Evolutionary conservation across 2,797 vertebrate species (phyloP).

Genomic region (Eidolon dupreanum): DNA sequence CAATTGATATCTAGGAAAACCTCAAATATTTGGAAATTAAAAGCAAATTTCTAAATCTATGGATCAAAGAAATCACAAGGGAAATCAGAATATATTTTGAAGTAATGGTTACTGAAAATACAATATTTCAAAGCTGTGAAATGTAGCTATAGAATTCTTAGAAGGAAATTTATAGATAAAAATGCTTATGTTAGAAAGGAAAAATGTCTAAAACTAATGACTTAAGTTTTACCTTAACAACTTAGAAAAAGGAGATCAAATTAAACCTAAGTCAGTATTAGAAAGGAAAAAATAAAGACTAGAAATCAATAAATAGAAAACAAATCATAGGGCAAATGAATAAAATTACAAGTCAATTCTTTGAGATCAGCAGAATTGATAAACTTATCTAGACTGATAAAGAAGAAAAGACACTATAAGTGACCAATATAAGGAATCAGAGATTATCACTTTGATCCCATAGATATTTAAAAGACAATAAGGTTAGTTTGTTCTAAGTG

Average conservation of each 20-base stretch:
- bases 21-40: conserved; percentile 38
- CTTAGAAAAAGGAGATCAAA: neutral
- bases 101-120: neutral
- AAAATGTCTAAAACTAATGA: neutral
- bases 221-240: neutral
- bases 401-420: neutral
- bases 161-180: neutral
- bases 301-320: conserved; percentile 12
- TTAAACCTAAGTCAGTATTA: neutral
- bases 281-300: conserved; percentile 34
- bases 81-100: conserved; percentile 30
- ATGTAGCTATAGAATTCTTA: neutral
- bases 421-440: neutral
- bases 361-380: neutral
- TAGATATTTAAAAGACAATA: neutral
- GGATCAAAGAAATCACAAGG: conserved; percentile 12
- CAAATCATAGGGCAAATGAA: neutral
- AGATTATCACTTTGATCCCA: neutral
- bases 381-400: neutral
- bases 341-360: neutral
- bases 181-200: neutral
- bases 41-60: conserved; percentile 18
- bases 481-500: too few relatives aligned
- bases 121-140: neutral
- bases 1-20: conserved; percentile 24